phyloP scores from a whole-genome alignment of 2,888 invertebrate species.

The Tenthredo notha region DNA sequence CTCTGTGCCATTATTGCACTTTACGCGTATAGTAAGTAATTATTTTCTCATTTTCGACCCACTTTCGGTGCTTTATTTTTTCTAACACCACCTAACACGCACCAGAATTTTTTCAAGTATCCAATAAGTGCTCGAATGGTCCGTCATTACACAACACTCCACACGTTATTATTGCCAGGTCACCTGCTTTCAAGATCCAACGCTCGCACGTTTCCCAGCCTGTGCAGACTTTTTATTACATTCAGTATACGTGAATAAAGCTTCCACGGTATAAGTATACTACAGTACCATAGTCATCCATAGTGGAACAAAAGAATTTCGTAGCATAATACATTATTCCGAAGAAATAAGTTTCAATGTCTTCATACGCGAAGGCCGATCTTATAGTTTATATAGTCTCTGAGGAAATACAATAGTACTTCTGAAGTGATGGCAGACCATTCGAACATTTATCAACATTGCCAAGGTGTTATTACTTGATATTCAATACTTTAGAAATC shows the following conservation, averaged over 20 bases:
- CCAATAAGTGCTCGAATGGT: constrained; percentile 20
- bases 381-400: constrained; percentile 21
- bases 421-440: constrained; percentile 6
- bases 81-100: constrained; percentile 11
- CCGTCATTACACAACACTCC: constrained; percentile 29
- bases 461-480: constrained; percentile 6
- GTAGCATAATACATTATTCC: constrained; percentile 22
- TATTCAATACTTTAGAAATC: background rate
- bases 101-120: constrained; percentile 29
- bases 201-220: background rate
- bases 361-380: constrained; percentile 12
- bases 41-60: background rate
- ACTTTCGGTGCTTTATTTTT: background rate
- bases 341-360: constrained; percentile 23
- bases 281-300: background rate
- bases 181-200: constrained; percentile 7
- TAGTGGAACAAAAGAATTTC: constrained; percentile 3
- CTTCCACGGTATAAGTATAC: background rate
- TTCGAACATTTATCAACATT: constrained; percentile 13
- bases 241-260: constrained; percentile 20
- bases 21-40: background rate
- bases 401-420: background rate
- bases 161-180: constrained; percentile 21
- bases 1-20: background rate
- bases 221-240: constrained; percentile 27